Evolutionary conservation across 1,140 invertebrate genomes (phyloP).

Genomic region (Brachionus asplanchnoidis): DNA sequence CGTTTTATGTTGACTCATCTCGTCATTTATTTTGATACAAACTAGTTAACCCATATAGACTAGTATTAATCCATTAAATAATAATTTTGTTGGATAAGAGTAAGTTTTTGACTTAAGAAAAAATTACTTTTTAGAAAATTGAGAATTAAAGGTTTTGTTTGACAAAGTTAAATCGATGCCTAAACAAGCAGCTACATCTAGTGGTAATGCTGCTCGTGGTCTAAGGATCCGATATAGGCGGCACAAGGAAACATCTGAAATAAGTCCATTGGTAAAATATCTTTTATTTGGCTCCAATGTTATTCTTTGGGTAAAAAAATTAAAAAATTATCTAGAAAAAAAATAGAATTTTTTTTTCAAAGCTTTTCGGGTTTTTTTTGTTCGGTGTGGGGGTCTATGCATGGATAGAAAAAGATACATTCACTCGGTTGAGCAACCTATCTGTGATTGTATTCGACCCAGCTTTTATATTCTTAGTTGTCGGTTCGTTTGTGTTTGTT

Average conservation of each 20-base stretch:
- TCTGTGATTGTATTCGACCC: conserved; percentile 73
- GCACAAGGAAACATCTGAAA: conserved; percentile 23
- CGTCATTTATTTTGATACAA: neutral
- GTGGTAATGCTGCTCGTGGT: conserved; percentile 30
- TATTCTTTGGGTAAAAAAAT: conserved; percentile 33
- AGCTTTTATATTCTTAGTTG: conserved; percentile 85
- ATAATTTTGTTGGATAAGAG: neutral
- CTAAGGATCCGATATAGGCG: neutral
- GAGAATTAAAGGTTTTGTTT: neutral
- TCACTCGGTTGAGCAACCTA: conserved; percentile 70
- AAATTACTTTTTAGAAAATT: neutral
- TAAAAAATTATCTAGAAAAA: neutral
- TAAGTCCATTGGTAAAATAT: conserved; percentile 41
- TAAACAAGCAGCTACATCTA: conserved; percentile 17
- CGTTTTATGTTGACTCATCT: neutral
- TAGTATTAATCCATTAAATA: neutral
- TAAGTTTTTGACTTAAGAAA: neutral
- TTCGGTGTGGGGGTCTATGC: conserved; percentile 88
- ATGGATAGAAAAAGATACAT: conserved; percentile 92
- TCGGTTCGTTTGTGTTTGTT: conserved; percentile 81
- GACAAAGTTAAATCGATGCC: neutral
- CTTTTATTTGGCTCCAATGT: conserved; percentile 36
- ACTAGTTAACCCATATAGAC: neutral
- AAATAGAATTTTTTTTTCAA: neutral
- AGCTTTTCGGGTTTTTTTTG: conserved; percentile 75